Evolutionary conservation across 2,113 vertebrate genomes (phyloP).

Genomic region (Seriola dumerili): DNA sequence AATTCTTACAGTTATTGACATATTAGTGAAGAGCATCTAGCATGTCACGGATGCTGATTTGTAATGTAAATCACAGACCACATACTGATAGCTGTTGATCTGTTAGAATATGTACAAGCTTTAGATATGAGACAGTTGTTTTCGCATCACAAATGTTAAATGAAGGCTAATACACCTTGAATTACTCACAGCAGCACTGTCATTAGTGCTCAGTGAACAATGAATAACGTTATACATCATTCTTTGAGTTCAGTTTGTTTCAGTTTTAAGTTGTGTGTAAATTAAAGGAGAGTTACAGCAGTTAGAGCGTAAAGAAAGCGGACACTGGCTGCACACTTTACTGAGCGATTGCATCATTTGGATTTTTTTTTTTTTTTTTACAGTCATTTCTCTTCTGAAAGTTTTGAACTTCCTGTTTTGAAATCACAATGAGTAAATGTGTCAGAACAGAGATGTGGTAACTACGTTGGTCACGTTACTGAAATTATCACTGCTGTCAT

Average conservation of each 20-base stretch:
- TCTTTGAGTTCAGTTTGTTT: neutral
- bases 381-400: slow-evolving; percentile 1
- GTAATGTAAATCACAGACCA: neutral
- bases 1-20: too few species aligned
- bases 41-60: too few species aligned
- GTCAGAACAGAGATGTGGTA: neutral
- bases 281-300: neutral
- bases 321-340: neutral
- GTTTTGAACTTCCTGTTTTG: slow-evolving; percentile 39
- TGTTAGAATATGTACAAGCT: too few species aligned
- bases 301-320: neutral
- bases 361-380: neutral
- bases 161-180: neutral
- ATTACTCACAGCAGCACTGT: neutral
- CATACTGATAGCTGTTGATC: too few species aligned
- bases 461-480: neutral
- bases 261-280: slow-evolving; percentile 3
- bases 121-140: too few species aligned
- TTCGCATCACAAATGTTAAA: neutral
- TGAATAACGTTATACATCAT: neutral
- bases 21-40: too few species aligned
- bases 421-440: neutral
- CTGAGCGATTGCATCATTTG: slow-evolving; percentile 10
- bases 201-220: neutral
- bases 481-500: too few species aligned